These are phyloP conservation scores for Drosophila kanekoi DNA, from an alignment of 2,888 invertebrate species.

Conservation along the genomic window DNA sequence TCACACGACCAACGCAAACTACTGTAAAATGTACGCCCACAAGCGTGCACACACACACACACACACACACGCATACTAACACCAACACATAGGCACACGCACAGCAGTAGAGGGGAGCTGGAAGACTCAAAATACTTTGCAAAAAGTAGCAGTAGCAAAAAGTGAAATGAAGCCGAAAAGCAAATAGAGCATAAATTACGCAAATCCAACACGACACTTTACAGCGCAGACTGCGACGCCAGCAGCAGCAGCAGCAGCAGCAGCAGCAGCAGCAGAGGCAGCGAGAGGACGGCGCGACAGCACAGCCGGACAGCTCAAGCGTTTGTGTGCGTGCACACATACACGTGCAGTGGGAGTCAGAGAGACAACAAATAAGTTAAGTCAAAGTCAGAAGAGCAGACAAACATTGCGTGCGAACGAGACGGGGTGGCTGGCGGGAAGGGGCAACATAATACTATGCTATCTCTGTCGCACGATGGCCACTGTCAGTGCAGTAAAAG, in stretches of 20 bases:
- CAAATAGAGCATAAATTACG: conserved; percentile 81
- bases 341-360: conserved; percentile 26
- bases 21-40: conserved; percentile 15
- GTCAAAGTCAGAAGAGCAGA: conserved; percentile 76
- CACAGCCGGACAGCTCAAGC: conserved; percentile 29
- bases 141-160: conserved; percentile 62
- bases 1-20: conserved; percentile 13
- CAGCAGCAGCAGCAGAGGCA: conserved; percentile 15
- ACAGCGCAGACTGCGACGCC: conserved; percentile 31
- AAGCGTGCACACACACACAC: conserved; percentile 1
- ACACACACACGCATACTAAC: neutral
- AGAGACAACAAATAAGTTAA: conserved; percentile 76
- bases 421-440: conserved; percentile 6
- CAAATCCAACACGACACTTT: conserved; percentile 79
- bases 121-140: conserved; percentile 47
- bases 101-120: conserved; percentile 5
- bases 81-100: neutral
- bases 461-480: conserved; percentile 31
- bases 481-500: conserved; percentile 33
- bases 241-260: conserved; percentile 15
- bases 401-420: conserved; percentile 55
- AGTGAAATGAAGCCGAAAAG: conserved; percentile 79
- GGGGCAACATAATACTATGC: conserved; percentile 1
- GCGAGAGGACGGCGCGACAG: neutral
- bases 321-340: conserved; percentile 14